Percentiles rank a stretch among this genome's conserved stretches.
Conservation (phyloP, 1,140 invertebrate genomes). For the Armadillidium nasatum region DNA sequence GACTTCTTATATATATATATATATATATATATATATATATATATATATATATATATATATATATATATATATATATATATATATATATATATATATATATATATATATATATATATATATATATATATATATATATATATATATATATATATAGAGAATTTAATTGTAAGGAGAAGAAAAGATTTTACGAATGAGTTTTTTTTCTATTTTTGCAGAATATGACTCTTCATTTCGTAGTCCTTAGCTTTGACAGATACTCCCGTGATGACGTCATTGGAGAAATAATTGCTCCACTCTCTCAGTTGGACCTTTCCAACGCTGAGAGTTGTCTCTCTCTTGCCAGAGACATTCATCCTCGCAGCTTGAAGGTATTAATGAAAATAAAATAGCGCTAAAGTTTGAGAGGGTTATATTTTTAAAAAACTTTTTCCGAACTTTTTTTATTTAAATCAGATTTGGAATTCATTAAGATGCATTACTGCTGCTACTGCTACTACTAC, state of each 20-base stretch:
- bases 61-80: slow-evolving; percentile 7
- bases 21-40: neutral
- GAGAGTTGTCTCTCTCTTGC: slow-evolving; percentile 54
- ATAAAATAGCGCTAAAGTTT: too few relatives aligned
- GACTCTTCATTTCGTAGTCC: slow-evolving; percentile 87
- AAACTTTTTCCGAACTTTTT: too few relatives aligned
- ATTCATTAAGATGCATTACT: too few relatives aligned
- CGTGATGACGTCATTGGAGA: slow-evolving; percentile 96
- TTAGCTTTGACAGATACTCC: slow-evolving; percentile 95
- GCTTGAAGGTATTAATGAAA: slow-evolving; percentile 63
- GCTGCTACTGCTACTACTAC: too few relatives aligned
- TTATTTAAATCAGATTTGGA: too few relatives aligned
- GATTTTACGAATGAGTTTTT: neutral
- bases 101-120: neutral
- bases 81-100: slow-evolving; percentile 20
- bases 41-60: slow-evolving; percentile 19
- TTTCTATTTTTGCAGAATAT: slow-evolving; percentile 57
- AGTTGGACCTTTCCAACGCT: slow-evolving; percentile 46
- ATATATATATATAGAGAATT: too few relatives aligned
- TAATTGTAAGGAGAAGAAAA: neutral
- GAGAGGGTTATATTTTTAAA: too few relatives aligned
- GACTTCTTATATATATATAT: too few relatives aligned
- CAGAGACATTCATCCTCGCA: slow-evolving; percentile 78
- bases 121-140: slow-evolving; percentile 14
- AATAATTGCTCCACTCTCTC: slow-evolving; percentile 71